Evolutionary conservation across 2,888 invertebrate species (phyloP), one percentile per base, ranked within the genome.

Genomic region (Yponomeuta cagnagella): DNA sequence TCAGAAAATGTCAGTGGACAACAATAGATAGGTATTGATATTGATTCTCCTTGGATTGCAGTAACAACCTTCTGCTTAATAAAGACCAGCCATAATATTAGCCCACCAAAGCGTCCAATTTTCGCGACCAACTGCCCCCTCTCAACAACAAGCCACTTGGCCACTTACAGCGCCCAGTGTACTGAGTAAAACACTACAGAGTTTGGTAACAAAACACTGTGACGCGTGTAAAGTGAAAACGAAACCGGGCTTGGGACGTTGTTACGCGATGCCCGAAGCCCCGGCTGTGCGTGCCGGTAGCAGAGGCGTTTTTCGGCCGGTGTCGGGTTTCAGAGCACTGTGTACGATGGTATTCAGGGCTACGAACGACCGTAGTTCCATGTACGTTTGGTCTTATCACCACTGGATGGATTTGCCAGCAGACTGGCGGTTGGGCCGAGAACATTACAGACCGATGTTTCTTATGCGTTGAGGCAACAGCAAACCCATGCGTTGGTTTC

Each of bases 191-290:
- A 58, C 52, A 52, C 48, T 68, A 68, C 52, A 68, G 48, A 68
- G 68, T 70, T 65, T 70, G 33, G 66, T 70, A 70, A 70, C 70
- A 66, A 52, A 58, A 69, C 37, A 79, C 79, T 81, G 78, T 80
- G 83, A 82, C 83, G 87, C 86, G 87, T 89, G 88, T 85, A 81
- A 81, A 37, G 86, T 84, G 84, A 85, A 89, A 88, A 84, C 80
- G 84, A 86, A 85, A 87, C 85, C 84, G 78, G 84, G 87, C 81
- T 79, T 85, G 86, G 48, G 48, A 37, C 66, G 30, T 58, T 10
- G 58, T 66, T 82, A 84, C 82, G 78, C 74, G 89, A 92, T 90
- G 89, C 91, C 91, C 74, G 89, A 92, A 92, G 89, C 91, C 91
- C 79, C 85, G 81, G 77, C 86, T 89, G 86, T 90, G 91, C 89